Percentiles rank a stretch among this genome's conserved stretches.
Evolutionary conservation across 2,113 vertebrate genomes (phyloP).

Genomic region (Gadus chalcogrammus): DNA sequence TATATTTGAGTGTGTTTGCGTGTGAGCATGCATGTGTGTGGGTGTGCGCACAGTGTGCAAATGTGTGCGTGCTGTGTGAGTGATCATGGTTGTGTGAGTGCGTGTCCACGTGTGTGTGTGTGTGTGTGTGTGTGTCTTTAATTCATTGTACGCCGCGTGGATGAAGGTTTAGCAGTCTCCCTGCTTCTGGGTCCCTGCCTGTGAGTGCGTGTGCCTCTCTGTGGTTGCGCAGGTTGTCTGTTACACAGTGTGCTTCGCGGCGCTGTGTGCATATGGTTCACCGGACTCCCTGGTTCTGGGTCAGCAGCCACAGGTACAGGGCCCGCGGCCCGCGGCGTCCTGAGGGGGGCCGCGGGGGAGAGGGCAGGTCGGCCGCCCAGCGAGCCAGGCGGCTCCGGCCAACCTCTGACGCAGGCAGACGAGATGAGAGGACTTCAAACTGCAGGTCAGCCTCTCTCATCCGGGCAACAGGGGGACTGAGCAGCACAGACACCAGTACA

Average conservation of each 20-base stretch:
- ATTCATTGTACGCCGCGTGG: no score
- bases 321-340: constrained; percentile 22
- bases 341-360: constrained; percentile 35
- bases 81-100: constrained; percentile 1
- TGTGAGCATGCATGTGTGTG: constrained; percentile 9
- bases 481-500: constrained; percentile 22
- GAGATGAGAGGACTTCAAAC: constrained; percentile 32
- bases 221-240: no score
- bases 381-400: constrained; percentile 34
- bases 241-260: no score
- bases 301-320: constrained; percentile 17
- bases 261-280: constrained; percentile 1
- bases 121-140: no score
- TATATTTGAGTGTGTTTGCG: no score
- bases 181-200: constrained; percentile 11
- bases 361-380: constrained; percentile 23
- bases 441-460: constrained; percentile 55
- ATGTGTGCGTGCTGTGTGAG: background rate
- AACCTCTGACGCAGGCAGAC: constrained; percentile 27
- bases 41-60: no score
- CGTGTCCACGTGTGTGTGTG: background rate
- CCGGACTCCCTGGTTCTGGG: constrained; percentile 14
- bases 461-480: constrained; percentile 26
- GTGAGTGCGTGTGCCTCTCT: no score
- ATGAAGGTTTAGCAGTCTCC: constrained; percentile 8